Base-by-base conservation (phyloP, 2,888 invertebrate species). In the Lochmaea crataegi region DNA sequence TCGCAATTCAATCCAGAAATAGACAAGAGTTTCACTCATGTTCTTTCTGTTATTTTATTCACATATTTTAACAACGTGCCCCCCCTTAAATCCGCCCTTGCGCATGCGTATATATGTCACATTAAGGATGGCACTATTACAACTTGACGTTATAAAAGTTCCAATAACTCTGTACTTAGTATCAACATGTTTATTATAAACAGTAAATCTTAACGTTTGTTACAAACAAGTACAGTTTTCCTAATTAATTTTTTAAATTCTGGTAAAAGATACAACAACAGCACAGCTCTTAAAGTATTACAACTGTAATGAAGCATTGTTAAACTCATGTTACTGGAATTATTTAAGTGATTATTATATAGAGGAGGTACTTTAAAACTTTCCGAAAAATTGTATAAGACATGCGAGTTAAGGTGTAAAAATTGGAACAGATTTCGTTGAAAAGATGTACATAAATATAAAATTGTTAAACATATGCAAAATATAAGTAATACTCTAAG, bases 301-400 rank as follows among this genome's bases (percentile, higher is more conserved):
- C 82, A 80, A 67, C 78, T 76, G 74, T 85, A 85, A 80, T 85
- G 83, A 45, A 83, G 72, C 81, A 85, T 83, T n/a, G 81, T 76
- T 38, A 82, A 78, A 73, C 82, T 81, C 51, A 81, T 78, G 69
- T 76, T 78, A 68, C 74, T 76, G 10, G 71, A 69, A 65, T 66
- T 73, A 68, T 79, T 80, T 32, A 82, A 75, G 71, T 78, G 76
- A 64, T 78, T 79, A 77, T 83, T 84, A 76, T 83, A 81, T 18
- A 85, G 75, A 18, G 84, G 84, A 0, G 84, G 84, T 73, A 84
- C 80, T 81, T 81, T 83, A 72, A 84, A 84, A 72, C 78, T 81
- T 22, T 73, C 74, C n/a, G 70, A 58, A 2, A 38, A 68, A 48
- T 45, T 64, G 51, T 64, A 42, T 42, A 75, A 75, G 61, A 69